These are phyloP conservation scores for Mythimna vitellina DNA, from an alignment of 2,888 invertebrate species.

Conservation along the genomic window DNA sequence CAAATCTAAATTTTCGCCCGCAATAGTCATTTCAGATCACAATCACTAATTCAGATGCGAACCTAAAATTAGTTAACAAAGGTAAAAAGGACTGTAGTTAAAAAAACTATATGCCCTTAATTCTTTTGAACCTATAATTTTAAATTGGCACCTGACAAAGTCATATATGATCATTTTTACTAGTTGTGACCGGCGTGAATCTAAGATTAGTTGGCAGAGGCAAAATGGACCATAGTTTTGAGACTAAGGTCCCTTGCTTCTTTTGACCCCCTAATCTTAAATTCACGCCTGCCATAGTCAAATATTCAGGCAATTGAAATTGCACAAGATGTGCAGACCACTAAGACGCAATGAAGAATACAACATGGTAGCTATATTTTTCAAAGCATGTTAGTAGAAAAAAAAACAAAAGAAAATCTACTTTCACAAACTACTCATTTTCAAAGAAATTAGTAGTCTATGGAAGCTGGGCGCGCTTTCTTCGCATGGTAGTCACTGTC, in stretches of 20 bases:
- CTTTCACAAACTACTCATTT: background rate
- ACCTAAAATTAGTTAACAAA: background rate
- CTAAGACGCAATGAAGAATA: slow-evolving; percentile 21
- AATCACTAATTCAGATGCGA: background rate
- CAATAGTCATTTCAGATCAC: background rate
- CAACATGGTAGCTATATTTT: slow-evolving; percentile 3
- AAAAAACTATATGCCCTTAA: background rate
- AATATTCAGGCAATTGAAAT: background rate
- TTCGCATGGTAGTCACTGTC: background rate
- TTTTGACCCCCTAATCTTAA: background rate
- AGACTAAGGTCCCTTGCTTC: background rate
- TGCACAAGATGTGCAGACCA: too few relatives aligned
- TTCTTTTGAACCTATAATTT: background rate
- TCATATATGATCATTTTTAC: background rate
- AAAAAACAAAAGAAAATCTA: background rate
- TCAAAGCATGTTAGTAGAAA: slow-evolving; percentile 12
- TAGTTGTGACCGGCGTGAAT: slow-evolving; percentile 3
- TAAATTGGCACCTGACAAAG: background rate
- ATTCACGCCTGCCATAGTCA: slow-evolving; percentile 13
- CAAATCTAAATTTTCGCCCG: too few relatives aligned
- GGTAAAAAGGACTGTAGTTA: background rate
- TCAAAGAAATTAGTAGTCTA: background rate
- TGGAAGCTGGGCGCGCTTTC: background rate
- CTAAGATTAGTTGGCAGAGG: background rate
- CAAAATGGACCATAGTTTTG: background rate